phyloP scores from a whole-genome alignment of 2,888 invertebrate species.

The Sialis fuliginosa region DNA sequence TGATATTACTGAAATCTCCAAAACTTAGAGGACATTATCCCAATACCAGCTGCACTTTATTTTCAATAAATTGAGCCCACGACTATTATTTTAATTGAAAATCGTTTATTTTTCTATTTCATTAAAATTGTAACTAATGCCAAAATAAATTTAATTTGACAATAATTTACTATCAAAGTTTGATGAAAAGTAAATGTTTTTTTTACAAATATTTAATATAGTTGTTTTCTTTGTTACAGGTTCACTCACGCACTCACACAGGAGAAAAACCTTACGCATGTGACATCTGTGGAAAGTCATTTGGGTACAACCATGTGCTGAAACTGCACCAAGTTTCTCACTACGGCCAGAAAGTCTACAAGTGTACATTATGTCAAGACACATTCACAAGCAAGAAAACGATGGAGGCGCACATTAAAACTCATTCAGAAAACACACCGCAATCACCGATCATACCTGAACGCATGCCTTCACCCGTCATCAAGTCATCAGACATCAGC shows the following conservation, averaged over 20 bases:
- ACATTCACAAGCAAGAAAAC: slow-evolving; percentile 82
- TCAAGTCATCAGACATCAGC: background rate
- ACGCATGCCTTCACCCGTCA: background rate
- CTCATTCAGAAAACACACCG: slow-evolving; percentile 40
- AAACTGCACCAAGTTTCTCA: slow-evolving; percentile 81
- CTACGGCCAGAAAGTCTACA: slow-evolving; percentile 81
- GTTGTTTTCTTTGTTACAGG: slow-evolving; percentile 18
- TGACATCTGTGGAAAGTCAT: slow-evolving; percentile 78
- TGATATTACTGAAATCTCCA: too few relatives aligned
- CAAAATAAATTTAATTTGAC: too few relatives aligned
- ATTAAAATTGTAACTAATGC: too few relatives aligned
- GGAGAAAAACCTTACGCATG: slow-evolving; percentile 84
- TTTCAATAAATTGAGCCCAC: too few relatives aligned
- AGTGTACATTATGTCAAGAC: slow-evolving; percentile 80
- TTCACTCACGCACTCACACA: slow-evolving; percentile 79
- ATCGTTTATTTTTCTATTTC: too few relatives aligned
- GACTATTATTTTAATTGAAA: too few relatives aligned
- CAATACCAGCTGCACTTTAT: too few relatives aligned
- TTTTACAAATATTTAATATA: too few relatives aligned
- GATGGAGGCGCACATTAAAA: slow-evolving; percentile 77
- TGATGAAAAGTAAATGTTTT: too few relatives aligned
- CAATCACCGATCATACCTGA: slow-evolving; percentile 14
- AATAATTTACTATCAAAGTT: too few relatives aligned
- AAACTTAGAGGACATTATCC: too few relatives aligned
- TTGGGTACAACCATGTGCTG: slow-evolving; percentile 81